These are phyloP conservation scores for Drosophila carrolli DNA, from an alignment of 1,140 invertebrate genomes.

Conservation along the genomic window DNA sequence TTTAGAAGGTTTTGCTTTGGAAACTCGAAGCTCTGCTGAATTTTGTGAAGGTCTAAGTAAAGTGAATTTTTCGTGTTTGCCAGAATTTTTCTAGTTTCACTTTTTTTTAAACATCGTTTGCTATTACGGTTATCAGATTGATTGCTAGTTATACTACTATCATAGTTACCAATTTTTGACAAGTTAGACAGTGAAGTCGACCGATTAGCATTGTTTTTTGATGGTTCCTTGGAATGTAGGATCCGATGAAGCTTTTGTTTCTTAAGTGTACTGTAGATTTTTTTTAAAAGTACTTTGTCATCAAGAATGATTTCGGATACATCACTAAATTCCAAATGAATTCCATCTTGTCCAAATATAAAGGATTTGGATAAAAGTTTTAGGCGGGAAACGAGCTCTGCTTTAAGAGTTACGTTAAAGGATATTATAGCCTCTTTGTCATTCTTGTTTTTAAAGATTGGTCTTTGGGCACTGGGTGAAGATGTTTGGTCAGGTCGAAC, in stretches of 20 bases:
- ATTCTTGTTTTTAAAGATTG: conserved; percentile 10
- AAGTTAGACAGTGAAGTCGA: conserved; percentile 15
- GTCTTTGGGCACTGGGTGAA: conserved; percentile 69
- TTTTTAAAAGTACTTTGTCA: conserved; percentile 67
- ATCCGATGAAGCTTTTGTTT: conserved; percentile 76
- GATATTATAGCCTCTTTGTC: background rate
- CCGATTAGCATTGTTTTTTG: conserved; percentile 6
- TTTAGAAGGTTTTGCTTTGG: background rate
- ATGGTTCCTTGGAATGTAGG: conserved; percentile 67
- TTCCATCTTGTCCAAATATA: background rate
- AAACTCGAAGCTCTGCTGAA: background rate
- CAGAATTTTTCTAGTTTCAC: conserved; percentile 17
- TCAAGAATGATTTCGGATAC: conserved; percentile 51
- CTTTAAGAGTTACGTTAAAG: background rate
- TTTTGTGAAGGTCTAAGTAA: background rate
- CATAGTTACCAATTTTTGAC: conserved; percentile 20
- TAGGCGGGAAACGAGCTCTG: conserved; percentile 39
- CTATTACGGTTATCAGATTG: background rate
- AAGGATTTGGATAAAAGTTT: conserved; percentile 26
- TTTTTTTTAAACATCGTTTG: background rate
- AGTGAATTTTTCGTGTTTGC: background rate
- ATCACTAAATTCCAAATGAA: conserved; percentile 30
- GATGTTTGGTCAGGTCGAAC: conserved; percentile 72
- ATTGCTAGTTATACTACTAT: background rate
- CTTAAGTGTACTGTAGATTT: conserved; percentile 73